Conservation (phyloP, 2,888 invertebrate genomes). For the Oscheius onirici region DNA sequence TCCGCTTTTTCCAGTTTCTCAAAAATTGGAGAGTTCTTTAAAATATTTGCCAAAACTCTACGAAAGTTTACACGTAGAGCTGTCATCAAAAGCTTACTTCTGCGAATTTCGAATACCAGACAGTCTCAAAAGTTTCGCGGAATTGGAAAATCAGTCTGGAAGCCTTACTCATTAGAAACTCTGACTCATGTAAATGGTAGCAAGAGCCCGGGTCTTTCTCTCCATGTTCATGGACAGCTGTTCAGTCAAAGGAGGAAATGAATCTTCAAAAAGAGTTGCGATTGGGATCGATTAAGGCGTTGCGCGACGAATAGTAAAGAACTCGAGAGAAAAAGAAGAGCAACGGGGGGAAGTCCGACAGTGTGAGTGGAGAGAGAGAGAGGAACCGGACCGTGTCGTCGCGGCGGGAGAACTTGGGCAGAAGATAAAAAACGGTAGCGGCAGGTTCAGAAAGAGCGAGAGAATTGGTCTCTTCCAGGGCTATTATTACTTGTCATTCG, state of each 20-base stretch:
- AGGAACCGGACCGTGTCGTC: conserved; percentile 29
- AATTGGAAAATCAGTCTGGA: no score
- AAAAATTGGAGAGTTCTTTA: no score
- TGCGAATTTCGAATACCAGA: no score
- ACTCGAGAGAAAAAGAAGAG: conserved; percentile 25
- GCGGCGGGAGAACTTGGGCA: conserved; percentile 16
- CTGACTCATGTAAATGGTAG: not conserved
- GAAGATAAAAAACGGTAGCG: conserved; percentile 23
- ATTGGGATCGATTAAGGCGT: not conserved
- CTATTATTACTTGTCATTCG: no score
- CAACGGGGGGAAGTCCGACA: conserved; percentile 24
- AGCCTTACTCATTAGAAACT: not conserved
- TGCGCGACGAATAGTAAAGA: not conserved
- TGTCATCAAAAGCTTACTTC: no score
- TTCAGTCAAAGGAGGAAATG: not conserved
- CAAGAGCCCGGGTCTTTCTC: not conserved
- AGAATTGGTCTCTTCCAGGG: no score
- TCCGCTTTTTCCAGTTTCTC: no score
- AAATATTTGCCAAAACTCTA: no score
- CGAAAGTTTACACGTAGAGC: no score
- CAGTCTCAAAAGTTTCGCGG: no score
- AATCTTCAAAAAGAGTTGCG: not conserved
- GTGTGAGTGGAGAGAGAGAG: conserved; percentile 19
- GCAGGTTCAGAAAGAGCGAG: conserved; percentile 15
- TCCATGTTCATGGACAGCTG: no score